Evolutionary conservation across 1,140 invertebrate species (phyloP), one percentile per base, ranked within the genome.

Genomic region (Helicoverpa armigera): DNA sequence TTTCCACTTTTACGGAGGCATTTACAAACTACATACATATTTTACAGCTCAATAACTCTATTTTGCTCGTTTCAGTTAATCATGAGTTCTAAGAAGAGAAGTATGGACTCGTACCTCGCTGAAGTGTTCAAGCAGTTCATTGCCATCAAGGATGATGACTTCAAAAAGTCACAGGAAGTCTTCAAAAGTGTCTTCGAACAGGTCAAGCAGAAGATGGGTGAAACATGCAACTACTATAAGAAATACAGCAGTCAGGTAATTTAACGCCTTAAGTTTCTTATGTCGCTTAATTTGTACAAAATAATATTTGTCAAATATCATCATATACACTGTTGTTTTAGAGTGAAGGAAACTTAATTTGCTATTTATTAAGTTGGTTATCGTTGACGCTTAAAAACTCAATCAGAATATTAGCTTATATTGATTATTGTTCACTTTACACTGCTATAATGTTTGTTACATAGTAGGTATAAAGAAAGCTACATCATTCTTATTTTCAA

Each of bases 161-260:
- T 86, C 1, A 90, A 86, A 23, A 83, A 72, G 51, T 85, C 90
- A 0, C 90, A 90, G 61, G 87, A 90, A 48, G 88, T 92, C 0
- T 93, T 93, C 69, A 91, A 92, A 70, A 88, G 83, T 81, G 90
- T 92, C 4, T 92, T 93, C 72, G 89, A 90, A 1, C 86, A 87
- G 79, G 85, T 93, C 18, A 93, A 91, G 58, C 83, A 85, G 50
- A 90, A 89, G 70, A 92, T 93, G 90, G 86, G 87, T 7, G 89
- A 91, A 63, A 85, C 91, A 56, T 91, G 88, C 81, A 92, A 91
- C 54, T 91, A 85, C 72, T 92, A 90, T 48, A 80, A 76, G 16
- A 88, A 88, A 83, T 92, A 90, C 73, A 84, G 85, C 29, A 86
- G 79, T 11, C 84, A 92, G 83, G 91, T 92, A 82, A 70, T 31